phyloP scores from a whole-genome alignment of 2,113 vertebrate species.

The Phrynosoma blainvillii region DNA sequence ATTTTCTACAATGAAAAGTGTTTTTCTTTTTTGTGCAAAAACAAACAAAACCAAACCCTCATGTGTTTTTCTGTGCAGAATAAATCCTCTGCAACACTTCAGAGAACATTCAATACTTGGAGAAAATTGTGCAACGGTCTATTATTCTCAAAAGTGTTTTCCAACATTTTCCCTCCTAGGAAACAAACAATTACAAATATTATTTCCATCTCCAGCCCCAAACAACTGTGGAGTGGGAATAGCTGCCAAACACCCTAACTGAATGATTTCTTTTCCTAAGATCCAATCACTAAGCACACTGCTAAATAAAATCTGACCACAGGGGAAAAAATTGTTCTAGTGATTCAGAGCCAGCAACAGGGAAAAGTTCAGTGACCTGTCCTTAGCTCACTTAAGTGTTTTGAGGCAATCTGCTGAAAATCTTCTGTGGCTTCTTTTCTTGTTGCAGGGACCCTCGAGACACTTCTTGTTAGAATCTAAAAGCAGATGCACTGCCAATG shows the following conservation, averaged over 20 bases:
- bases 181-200: too few species aligned
- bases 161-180: too few species aligned
- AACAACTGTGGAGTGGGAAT: background rate
- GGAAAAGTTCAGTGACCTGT: constrained; percentile 34
- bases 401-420: constrained; percentile 42
- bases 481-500: constrained; percentile 40
- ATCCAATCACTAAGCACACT: background rate
- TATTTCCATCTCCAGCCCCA: background rate
- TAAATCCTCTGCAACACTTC: too few species aligned
- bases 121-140: too few species aligned
- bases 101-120: too few species aligned
- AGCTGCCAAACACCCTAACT: constrained; percentile 36
- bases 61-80: too few species aligned
- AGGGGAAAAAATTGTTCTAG: constrained; percentile 44
- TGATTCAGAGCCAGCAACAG: constrained; percentile 58
- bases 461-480: constrained; percentile 39
- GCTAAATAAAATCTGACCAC: too few species aligned
- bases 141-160: too few species aligned
- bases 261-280: constrained; percentile 58
- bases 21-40: too few species aligned
- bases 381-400: constrained; percentile 43
- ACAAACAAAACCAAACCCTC: too few species aligned
- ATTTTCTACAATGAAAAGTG: too few species aligned
- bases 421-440: constrained; percentile 46
- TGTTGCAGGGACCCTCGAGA: constrained; percentile 38